These are phyloP conservation scores for Cylloceria caligata DNA, from an alignment of 2,888 invertebrate species.

Conservation along the genomic window DNA sequence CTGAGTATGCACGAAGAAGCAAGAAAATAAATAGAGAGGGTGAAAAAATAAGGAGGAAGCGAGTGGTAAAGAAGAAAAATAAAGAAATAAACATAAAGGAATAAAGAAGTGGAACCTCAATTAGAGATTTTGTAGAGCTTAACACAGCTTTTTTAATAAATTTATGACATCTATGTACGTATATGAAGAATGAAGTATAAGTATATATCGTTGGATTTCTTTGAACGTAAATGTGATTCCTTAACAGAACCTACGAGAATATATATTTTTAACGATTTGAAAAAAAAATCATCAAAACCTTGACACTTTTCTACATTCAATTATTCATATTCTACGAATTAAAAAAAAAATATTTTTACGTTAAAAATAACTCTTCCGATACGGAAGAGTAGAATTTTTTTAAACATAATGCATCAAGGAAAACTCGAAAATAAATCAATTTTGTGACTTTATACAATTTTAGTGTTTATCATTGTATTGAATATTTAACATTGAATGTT, in stretches of 20 bases:
- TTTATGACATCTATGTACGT: not conserved
- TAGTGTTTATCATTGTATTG: no score
- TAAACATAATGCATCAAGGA: no score
- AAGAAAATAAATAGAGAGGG: not conserved
- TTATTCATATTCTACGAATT: no score
- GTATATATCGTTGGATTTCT: not conserved
- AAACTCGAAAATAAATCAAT: no score
- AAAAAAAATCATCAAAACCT: not conserved
- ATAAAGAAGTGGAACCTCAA: conserved; percentile 5
- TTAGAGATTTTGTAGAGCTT: conserved; percentile 14
- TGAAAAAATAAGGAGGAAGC: not conserved
- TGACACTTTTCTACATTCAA: not conserved
- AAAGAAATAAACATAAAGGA: not conserved
- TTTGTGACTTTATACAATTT: no score
- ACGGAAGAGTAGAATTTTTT: no score
- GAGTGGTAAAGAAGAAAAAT: not conserved
- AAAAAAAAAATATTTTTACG: no score
- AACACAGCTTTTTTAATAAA: not conserved
- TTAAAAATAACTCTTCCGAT: no score
- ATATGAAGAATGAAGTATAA: not conserved
- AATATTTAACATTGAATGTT: no score
- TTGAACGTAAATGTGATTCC: not conserved
- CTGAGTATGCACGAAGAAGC: not conserved
- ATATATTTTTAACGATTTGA: not conserved
- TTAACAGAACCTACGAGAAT: not conserved